phyloP scores from a whole-genome alignment of 2,113 vertebrate genomes.

The Tringa solitaria region DNA sequence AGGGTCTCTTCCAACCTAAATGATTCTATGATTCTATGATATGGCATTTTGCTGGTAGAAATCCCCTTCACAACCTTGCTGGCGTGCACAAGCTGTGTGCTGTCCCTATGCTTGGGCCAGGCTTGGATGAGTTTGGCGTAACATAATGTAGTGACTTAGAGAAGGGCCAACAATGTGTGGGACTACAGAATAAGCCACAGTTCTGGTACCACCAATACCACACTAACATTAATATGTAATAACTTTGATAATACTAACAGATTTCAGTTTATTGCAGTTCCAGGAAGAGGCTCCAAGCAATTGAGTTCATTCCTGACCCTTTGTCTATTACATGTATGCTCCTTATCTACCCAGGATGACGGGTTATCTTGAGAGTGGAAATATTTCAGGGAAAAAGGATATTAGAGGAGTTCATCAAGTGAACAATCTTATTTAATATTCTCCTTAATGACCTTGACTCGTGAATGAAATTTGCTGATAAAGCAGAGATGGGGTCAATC shows the following conservation, averaged over 20 bases:
- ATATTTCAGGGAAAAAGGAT: conserved; percentile 33
- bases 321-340: background rate
- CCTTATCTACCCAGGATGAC: background rate
- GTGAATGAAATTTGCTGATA: conserved; percentile 3
- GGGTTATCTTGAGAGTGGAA: conserved; percentile 16
- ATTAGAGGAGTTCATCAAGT: conserved; percentile 47
- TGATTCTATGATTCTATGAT: too few relatives aligned
- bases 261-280: background rate
- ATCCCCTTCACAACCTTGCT: background rate
- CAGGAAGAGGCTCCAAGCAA: background rate
- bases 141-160: background rate
- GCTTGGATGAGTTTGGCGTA: background rate
- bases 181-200: background rate
- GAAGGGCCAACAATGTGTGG: background rate
- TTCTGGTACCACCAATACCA: background rate
- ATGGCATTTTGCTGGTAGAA: background rate
- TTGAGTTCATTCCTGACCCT: background rate
- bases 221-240: background rate
- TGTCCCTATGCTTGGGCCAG: background rate
- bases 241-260: background rate
- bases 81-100: background rate
- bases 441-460: conserved; percentile 46
- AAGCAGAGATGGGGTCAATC: conserved; percentile 31
- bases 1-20: too few relatives aligned
- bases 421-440: conserved; percentile 54